phyloP scores from a whole-genome alignment of 1,140 invertebrate genomes.

The Polypedilum pembai region DNA sequence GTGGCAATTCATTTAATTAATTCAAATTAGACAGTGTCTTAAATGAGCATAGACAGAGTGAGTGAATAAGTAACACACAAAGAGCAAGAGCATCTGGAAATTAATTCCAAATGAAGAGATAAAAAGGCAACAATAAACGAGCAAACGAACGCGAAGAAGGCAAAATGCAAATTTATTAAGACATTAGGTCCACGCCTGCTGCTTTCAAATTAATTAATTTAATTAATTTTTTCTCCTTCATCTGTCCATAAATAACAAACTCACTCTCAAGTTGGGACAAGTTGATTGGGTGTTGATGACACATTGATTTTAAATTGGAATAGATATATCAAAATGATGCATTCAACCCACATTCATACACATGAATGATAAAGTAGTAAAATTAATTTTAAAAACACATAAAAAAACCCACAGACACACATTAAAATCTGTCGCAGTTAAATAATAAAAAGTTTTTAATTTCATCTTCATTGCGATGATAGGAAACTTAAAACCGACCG shows the following conservation, averaged over 20 bases:
- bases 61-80: background rate
- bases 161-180: slow-evolving; percentile 14
- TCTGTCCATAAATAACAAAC: background rate
- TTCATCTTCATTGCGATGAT: background rate
- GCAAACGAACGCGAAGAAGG: background rate
- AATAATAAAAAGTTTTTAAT: slow-evolving; percentile 1
- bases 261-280: background rate
- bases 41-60: background rate
- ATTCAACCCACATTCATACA: too few relatives aligned
- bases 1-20: slow-evolving; percentile 27
- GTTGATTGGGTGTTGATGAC: slow-evolving; percentile 10
- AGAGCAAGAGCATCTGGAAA: slow-evolving; percentile 7
- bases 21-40: slow-evolving; percentile 28
- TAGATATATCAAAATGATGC: too few relatives aligned
- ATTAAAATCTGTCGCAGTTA: background rate
- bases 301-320: background rate
- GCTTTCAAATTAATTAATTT: slow-evolving; percentile 19
- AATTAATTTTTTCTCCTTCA: slow-evolving; percentile 14
- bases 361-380: too few relatives aligned
- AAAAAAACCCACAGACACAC: too few relatives aligned
- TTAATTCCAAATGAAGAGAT: background rate
- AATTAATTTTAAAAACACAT: too few relatives aligned
- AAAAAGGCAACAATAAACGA: too few relatives aligned
- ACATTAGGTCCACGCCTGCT: slow-evolving; percentile 15
- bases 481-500: background rate